Evolutionary conservation across 2,797 vertebrate species (phyloP).

Genomic region (Morelia viridis): DNA sequence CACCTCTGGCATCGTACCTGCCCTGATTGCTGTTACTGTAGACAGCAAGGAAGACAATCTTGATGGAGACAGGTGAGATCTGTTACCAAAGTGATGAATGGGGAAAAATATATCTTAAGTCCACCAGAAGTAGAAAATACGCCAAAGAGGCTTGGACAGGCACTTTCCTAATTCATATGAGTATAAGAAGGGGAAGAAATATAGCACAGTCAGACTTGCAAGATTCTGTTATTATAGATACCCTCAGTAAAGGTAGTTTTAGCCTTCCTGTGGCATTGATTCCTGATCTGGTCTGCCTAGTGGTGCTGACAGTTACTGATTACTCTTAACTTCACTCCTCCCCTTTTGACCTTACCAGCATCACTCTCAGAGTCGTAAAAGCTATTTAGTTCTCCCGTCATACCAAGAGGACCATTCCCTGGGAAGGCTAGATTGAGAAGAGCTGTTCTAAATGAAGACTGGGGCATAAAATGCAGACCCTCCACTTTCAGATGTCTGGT

Average conservation of each 20-base stretch:
- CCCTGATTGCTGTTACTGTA: neutral
- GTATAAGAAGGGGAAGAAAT: neutral
- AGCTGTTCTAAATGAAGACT: neutral
- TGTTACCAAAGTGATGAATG: too few species aligned
- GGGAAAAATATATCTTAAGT: neutral
- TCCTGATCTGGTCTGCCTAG: neutral
- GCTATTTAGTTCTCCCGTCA: neutral
- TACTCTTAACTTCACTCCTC: neutral
- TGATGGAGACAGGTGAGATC: too few species aligned
- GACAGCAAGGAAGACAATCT: neutral
- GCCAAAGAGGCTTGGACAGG: neutral
- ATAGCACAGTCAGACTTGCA: neutral
- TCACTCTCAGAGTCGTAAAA: neutral
- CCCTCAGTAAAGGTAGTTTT: neutral
- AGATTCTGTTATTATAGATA: neutral
- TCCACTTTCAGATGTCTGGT: neutral
- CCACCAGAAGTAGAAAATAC: neutral
- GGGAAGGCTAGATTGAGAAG: neutral
- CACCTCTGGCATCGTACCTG: neutral
- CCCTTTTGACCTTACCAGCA: neutral
- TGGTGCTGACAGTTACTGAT: neutral
- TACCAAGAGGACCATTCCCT: neutral
- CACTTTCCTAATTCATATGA: neutral
- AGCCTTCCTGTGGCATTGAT: neutral
- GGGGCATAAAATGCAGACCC: neutral